Evolutionary conservation across 2,113 vertebrate species (phyloP).

Genomic region (Apodemus sylvaticus): DNA sequence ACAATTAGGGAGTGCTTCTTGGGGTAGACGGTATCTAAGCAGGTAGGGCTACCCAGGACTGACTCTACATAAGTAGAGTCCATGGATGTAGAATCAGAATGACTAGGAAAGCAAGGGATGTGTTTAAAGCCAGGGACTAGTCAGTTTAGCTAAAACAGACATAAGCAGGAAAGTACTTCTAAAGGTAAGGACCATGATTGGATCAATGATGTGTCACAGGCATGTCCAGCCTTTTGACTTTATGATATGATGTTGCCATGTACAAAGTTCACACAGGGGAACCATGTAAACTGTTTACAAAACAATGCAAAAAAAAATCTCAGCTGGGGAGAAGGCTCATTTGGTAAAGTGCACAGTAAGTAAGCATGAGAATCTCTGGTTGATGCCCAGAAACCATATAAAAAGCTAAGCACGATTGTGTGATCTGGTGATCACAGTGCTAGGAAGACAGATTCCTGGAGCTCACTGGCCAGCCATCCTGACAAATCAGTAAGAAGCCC

Average conservation of each 20-base stretch:
- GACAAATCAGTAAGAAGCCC: neutral
- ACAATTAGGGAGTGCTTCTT: slow-evolving; percentile 18
- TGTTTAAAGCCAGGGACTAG: neutral
- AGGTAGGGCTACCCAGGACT: neutral
- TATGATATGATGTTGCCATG: neutral
- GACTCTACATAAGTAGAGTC: neutral
- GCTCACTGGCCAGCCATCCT: neutral
- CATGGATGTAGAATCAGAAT: neutral
- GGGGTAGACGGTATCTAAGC: neutral
- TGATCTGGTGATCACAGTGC: neutral
- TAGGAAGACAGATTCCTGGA: neutral
- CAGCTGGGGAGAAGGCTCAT: neutral
- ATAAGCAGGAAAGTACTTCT: slow-evolving; percentile 31
- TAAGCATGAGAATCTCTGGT: neutral
- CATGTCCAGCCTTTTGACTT: neutral
- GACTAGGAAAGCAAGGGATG: neutral
- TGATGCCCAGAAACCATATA: neutral
- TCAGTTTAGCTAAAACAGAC: neutral
- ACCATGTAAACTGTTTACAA: neutral
- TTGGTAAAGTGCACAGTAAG: neutral
- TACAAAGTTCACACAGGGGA: neutral
- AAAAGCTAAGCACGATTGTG: neutral
- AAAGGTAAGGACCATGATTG: neutral
- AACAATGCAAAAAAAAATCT: neutral
- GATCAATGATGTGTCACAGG: neutral